phyloP scores from a whole-genome alignment of 2,797 vertebrate genomes.

The Lithobates pipiens region DNA sequence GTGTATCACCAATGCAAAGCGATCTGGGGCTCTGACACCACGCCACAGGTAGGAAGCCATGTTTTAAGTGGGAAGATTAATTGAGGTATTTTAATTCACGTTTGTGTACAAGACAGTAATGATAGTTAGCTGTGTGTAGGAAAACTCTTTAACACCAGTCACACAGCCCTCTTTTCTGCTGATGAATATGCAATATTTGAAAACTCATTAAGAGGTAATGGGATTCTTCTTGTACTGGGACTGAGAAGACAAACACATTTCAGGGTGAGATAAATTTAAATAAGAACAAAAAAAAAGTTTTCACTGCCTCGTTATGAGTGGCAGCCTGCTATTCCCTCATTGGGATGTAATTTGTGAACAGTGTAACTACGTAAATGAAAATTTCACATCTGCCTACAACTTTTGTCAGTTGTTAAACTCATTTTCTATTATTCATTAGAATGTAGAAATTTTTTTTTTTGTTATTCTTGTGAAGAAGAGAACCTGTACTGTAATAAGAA shows the following conservation, averaged over 20 bases:
- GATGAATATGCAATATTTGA: slow-evolving; percentile 49
- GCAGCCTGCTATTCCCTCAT: background rate
- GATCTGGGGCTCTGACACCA: background rate
- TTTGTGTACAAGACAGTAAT: background rate
- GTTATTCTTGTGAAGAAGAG: background rate
- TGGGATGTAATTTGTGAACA: background rate
- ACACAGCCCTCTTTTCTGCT: slow-evolving; percentile 35
- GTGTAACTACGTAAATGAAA: background rate
- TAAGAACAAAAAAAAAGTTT: slow-evolving; percentile 15
- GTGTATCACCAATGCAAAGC: too few species aligned
- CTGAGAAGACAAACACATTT: slow-evolving; percentile 47
- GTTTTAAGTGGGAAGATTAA: background rate
- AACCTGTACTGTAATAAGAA: background rate
- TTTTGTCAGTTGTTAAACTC: background rate
- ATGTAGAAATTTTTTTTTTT: background rate
- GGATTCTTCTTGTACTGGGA: slow-evolving; percentile 46
- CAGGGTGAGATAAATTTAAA: slow-evolving; percentile 36
- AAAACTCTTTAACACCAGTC: slow-evolving; percentile 36
- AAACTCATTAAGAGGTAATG: slow-evolving; percentile 56
- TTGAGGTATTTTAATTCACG: background rate
- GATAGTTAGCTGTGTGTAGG: background rate
- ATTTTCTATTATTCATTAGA: background rate
- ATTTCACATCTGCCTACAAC: background rate
- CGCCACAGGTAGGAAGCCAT: background rate
- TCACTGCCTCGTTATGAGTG: slow-evolving; percentile 1